Evolutionary conservation across 1,140 invertebrate genomes (phyloP).

Genomic region (Rhopalosiphum padi): DNA sequence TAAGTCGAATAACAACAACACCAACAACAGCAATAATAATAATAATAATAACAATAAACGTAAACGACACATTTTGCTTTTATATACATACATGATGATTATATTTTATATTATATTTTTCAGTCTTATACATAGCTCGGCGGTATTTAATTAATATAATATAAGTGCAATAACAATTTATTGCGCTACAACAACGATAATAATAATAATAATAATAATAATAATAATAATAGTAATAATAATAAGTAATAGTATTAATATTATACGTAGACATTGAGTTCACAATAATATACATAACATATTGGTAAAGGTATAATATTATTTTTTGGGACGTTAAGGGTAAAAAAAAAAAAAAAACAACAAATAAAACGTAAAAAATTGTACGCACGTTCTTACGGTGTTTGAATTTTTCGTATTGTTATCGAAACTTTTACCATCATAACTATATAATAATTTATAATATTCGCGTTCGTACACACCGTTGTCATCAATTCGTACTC

Average conservation of each 20-base stretch:
- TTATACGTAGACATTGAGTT: not conserved
- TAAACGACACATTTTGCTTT: slow-evolving; percentile 6
- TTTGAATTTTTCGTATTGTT: not conserved
- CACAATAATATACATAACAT: not conserved
- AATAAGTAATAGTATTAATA: not conserved
- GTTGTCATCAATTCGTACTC: not conserved
- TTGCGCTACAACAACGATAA: not conserved
- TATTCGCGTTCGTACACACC: not conserved
- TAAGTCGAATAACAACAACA: slow-evolving; percentile 11
- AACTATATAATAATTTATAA: not conserved
- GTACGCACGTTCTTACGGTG: not conserved
- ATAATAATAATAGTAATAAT: not conserved
- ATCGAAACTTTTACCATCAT: not conserved
- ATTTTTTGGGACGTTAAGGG: not conserved
- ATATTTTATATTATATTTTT: slow-evolving; percentile 17
- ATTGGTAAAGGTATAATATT: not conserved
- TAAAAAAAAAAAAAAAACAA: not conserved
- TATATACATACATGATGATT: not conserved
- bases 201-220: slow-evolving; percentile 14
- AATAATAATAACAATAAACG: slow-evolving; percentile 18
- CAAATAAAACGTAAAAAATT: not conserved
- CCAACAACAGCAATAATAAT: not conserved
- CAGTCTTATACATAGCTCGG: not conserved
- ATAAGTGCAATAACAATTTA: not conserved
- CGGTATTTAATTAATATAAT: slow-evolving; percentile 13